Percentiles rank a stretch among this genome's conserved stretches.
Conservation (phyloP, 2,113 vertebrate species). For the Kryptolebias marmoratus region DNA sequence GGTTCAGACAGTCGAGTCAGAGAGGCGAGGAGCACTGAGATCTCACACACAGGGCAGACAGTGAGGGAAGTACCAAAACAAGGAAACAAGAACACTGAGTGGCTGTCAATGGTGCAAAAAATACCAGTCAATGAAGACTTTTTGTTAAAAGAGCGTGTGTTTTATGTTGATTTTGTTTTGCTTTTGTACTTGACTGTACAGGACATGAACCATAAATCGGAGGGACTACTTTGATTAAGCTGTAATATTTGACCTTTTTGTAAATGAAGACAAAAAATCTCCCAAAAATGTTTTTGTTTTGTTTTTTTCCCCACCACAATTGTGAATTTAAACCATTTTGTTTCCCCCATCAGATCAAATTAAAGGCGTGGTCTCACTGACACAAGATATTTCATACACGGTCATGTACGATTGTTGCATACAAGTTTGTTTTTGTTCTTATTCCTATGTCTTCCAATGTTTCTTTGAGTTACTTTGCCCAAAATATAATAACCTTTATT, state of each 20-base stretch:
- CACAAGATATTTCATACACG: constrained; percentile 83
- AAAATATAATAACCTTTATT: constrained; percentile 29
- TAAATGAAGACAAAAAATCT: constrained; percentile 26
- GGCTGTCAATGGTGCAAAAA: constrained; percentile 55
- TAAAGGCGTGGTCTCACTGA: constrained; percentile 82
- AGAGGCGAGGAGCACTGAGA: constrained; percentile 45
- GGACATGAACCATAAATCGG: constrained; percentile 38
- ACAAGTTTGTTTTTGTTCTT: constrained; percentile 33
- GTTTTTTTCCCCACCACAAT: constrained; percentile 9
- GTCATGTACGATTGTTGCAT: constrained; percentile 59
- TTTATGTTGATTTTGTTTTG: neutral
- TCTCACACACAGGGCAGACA: constrained; percentile 29
- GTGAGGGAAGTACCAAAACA: constrained; percentile 60
- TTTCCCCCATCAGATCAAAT: constrained; percentile 32
- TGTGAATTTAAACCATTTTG: constrained; percentile 38
- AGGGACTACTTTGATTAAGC: constrained; percentile 26
- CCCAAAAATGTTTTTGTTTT: constrained; percentile 34
- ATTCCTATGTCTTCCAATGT: constrained; percentile 58
- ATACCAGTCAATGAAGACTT: constrained; percentile 53
- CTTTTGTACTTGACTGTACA: constrained; percentile 3
- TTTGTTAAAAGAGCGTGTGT: neutral
- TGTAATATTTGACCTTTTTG: constrained; percentile 20
- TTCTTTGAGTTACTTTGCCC: constrained; percentile 49
- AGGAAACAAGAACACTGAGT: constrained; percentile 55
- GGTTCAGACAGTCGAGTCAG: constrained; percentile 49